phyloP scores from a whole-genome alignment of 2,797 vertebrate genomes.

The Parambassis ranga region DNA sequence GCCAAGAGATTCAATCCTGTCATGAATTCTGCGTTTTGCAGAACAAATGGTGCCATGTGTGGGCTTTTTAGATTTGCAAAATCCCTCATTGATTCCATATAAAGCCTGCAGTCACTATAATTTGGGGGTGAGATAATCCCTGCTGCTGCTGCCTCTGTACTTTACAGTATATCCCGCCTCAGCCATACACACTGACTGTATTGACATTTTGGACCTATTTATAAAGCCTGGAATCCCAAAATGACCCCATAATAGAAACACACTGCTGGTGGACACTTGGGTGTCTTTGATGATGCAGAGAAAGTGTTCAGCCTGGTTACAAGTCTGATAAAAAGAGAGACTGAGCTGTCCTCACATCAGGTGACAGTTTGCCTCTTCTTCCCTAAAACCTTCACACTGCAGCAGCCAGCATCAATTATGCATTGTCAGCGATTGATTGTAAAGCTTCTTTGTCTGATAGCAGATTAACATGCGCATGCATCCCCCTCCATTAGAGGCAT shows the following conservation, averaged over 20 bases:
- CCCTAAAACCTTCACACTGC: slow-evolving; percentile 6
- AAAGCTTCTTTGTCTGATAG: slow-evolving; percentile 46
- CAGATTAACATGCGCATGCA: slow-evolving; percentile 34
- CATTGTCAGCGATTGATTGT: slow-evolving; percentile 43
- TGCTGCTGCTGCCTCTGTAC: slow-evolving; percentile 29
- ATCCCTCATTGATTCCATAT: slow-evolving; percentile 30
- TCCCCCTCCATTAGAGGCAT: slow-evolving; percentile 39
- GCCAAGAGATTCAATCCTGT: neutral
- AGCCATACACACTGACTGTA: slow-evolving; percentile 9
- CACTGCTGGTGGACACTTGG: neutral
- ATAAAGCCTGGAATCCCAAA: slow-evolving; percentile 34
- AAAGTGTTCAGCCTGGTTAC: neutral
- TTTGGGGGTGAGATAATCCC: slow-evolving; percentile 55
- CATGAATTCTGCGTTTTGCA: neutral
- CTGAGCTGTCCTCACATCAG: neutral
- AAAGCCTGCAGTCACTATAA: slow-evolving; percentile 41
- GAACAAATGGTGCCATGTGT: neutral
- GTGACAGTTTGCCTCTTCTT: neutral
- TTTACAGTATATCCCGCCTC: slow-evolving; percentile 3
- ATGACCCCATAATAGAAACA: slow-evolving; percentile 10
- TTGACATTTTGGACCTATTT: slow-evolving; percentile 52
- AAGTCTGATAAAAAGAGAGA: neutral
- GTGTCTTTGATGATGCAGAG: too few species aligned
- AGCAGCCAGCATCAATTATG: slow-evolving; percentile 50
- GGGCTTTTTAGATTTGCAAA: slow-evolving; percentile 8